These are phyloP conservation scores for Siniperca knerii DNA, from an alignment of 2,113 vertebrate species.

Conservation along the genomic window DNA sequence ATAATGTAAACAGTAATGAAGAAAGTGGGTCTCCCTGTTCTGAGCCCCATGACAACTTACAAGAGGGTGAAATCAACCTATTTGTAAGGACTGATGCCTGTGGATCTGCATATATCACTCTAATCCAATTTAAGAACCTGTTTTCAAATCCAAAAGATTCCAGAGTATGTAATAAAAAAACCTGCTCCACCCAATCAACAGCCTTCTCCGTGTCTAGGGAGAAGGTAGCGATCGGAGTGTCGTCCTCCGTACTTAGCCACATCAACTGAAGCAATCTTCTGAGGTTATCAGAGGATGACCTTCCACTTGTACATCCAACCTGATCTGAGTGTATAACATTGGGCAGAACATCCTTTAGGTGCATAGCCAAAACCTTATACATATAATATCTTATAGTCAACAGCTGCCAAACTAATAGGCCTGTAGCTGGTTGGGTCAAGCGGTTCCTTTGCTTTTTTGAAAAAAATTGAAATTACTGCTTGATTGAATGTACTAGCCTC, in stretches of 20 bases:
- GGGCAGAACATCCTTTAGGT: background rate
- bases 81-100: too few species aligned
- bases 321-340: background rate
- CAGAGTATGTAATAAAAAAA: background rate
- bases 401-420: background rate
- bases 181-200: background rate
- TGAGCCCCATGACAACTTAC: too few species aligned
- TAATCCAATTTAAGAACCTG: too few species aligned
- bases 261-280: background rate
- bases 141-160: background rate
- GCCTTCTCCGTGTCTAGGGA: background rate
- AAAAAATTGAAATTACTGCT: background rate
- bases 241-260: background rate
- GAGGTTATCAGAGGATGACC: background rate
- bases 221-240: background rate
- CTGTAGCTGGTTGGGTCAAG: background rate
- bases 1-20: too few species aligned
- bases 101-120: too few species aligned
- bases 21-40: too few species aligned
- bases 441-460: background rate
- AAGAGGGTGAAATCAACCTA: too few species aligned
- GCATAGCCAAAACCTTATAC: background rate
- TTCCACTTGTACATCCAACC: background rate
- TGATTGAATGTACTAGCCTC: background rate
- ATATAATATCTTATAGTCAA: background rate